phyloP scores from a whole-genome alignment of 2,888 invertebrate genomes.

The Hyposoter didymator region DNA sequence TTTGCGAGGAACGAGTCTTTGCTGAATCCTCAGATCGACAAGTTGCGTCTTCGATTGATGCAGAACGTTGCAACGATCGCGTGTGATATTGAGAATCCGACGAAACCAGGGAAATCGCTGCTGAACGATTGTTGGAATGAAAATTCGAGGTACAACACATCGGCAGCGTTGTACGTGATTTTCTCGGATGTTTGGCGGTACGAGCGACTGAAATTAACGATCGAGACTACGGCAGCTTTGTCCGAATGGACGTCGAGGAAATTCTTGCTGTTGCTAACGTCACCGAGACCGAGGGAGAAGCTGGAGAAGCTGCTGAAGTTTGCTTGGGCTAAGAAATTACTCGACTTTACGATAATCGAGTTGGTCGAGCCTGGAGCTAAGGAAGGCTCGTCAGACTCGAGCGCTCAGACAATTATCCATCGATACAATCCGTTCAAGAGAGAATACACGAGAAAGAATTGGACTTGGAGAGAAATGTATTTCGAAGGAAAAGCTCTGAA shows the following conservation, averaged over 20 bases:
- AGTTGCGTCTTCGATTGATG: neutral
- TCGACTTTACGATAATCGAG: conserved; percentile 66
- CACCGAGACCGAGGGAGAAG: conserved; percentile 22
- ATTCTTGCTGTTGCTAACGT: conserved; percentile 48
- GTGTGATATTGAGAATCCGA: neutral
- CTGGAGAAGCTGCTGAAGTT: conserved; percentile 55
- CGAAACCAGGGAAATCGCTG: neutral
- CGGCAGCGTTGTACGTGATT: conserved; percentile 38
- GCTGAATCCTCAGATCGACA: neutral
- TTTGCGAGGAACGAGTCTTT: neutral
- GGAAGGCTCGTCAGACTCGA: neutral
- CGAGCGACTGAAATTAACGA: neutral
- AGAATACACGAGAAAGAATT: conserved; percentile 31
- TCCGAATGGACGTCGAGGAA: conserved; percentile 21
- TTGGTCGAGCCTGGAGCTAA: conserved; percentile 16
- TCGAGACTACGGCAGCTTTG: conserved; percentile 31
- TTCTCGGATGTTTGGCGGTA: neutral
- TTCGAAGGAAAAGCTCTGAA: conserved; percentile 69
- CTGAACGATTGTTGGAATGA: neutral
- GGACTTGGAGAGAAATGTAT: conserved; percentile 38
- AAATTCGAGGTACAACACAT: neutral
- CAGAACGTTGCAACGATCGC: neutral
- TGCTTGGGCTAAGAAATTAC: conserved; percentile 59
- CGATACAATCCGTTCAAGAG: conserved; percentile 69
- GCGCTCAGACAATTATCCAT: conserved; percentile 53